Evolutionary conservation across 2,797 vertebrate genomes (phyloP).

Genomic region (Octomys mimax): DNA sequence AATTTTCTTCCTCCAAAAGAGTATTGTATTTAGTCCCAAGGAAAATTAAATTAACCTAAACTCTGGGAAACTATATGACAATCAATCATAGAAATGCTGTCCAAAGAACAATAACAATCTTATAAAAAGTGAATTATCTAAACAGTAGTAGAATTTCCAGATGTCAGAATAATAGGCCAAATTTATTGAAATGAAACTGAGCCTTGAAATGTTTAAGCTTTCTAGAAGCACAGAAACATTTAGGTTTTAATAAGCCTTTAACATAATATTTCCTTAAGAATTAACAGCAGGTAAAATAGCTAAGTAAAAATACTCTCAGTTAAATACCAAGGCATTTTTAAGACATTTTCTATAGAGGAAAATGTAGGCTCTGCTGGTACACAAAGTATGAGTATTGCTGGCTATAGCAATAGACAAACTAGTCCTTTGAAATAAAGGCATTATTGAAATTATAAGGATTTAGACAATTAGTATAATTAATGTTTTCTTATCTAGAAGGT

Average conservation of each 20-base stretch:
- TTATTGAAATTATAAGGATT: not conserved
- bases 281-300: not conserved
- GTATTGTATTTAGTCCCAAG: conserved; percentile 68
- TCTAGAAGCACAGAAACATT: conserved; percentile 50
- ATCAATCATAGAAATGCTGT: conserved; percentile 37
- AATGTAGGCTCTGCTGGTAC: not conserved
- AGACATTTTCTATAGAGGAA: not conserved
- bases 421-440: conserved; percentile 32
- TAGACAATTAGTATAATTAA: not conserved
- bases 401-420: not conserved
- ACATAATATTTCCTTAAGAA: conserved; percentile 41
- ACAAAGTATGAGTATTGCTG: not conserved
- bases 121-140: conserved; percentile 72
- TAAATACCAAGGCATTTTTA: not conserved
- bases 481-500: not conserved
- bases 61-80: conserved; percentile 70
- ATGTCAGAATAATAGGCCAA: conserved; percentile 67
- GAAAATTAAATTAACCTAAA: conserved; percentile 78
- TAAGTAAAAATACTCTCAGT: conserved; percentile 22
- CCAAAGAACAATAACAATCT: conserved; percentile 70
- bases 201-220: conserved; percentile 55
- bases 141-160: conserved; percentile 67
- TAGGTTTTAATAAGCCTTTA: not conserved
- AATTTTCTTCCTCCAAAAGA: conserved; percentile 40
- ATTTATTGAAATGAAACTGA: conserved; percentile 70